Evolutionary conservation across 2,888 invertebrate species (phyloP), one percentile per base, ranked within the genome.

Genomic region (Tetranychus piercei): DNA sequence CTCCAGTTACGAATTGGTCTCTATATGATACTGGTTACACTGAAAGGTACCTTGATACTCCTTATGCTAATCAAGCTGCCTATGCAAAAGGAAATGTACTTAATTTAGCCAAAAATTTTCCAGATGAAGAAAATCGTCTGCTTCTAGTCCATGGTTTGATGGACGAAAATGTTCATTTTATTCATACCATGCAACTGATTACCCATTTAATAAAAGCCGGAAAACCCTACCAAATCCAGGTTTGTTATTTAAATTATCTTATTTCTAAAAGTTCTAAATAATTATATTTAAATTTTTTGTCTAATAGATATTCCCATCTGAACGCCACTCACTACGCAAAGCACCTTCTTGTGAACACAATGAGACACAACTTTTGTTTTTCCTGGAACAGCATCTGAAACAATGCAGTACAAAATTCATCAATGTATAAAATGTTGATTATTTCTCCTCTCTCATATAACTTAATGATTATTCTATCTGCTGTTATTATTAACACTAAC

Each of bases 1-100:
- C 97, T 15, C 97, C 97, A 0, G 97, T 99, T 5, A 94, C 95
- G 11, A 91, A 91, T 81, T 99, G 99, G 97, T 87, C 89, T 78
- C 87, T 94, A 75, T 99, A 99, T 84, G 99, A 99, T 84, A 97
- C 97, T 0, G 97, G 95, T 18, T 99, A 99, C 85, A 96, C 95
- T 74, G 99, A 99, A 84, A 87, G 97, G 66, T 99, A 97, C 84
- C 93, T 99, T 93, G 91, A 90, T 81, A 83, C 90, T 77, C 92
- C 92, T 0, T 86, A 87, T 75, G 86, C 87, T 78, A 92, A 92
- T 84, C 84, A 84, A 74, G 85, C 86, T 78, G 94, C 91, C 8
- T 97, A 97, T 83, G 85, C 86, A 75, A 86, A 88, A 74, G 93
- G 93, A 75, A 91, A 90, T 55, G 90, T 96, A 77, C 86, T 94